Conservation (phyloP, 2,113 vertebrate species). For the Pantherophis guttatus region DNA sequence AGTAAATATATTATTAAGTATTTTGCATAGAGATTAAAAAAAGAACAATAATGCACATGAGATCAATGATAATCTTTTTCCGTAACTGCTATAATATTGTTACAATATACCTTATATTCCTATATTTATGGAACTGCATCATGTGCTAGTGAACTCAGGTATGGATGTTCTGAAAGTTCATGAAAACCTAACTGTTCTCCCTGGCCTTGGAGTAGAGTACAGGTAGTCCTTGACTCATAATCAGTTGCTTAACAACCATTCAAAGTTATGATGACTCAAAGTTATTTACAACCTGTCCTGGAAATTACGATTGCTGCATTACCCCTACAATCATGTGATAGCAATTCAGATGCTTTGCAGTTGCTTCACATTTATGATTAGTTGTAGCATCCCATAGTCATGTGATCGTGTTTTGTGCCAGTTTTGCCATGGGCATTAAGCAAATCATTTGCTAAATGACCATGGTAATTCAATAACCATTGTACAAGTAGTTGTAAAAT, state of each 20-base stretch:
- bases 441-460: not conserved
- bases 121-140: not conserved
- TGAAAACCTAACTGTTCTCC: not conserved
- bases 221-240: not conserved
- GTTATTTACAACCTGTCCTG: not conserved
- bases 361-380: not conserved
- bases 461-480: not conserved
- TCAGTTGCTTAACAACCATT: not conserved
- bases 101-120: not conserved
- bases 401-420: not conserved
- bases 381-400: not conserved
- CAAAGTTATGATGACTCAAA: not conserved
- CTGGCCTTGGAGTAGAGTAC: not conserved
- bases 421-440: not conserved
- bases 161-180: not conserved
- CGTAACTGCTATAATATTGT: no score
- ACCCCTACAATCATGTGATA: not conserved
- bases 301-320: not conserved
- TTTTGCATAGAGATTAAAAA: not conserved
- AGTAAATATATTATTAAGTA: slow-evolving; percentile 14
- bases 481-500: not conserved
- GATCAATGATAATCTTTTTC: not conserved
- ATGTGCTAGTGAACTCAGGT: not conserved
- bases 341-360: not conserved
- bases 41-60: not conserved